Percentiles rank a stretch among this genome's conserved stretches.
Conservation (phyloP, 2,888 invertebrate genomes). For the Rhagonycha lutea region DNA sequence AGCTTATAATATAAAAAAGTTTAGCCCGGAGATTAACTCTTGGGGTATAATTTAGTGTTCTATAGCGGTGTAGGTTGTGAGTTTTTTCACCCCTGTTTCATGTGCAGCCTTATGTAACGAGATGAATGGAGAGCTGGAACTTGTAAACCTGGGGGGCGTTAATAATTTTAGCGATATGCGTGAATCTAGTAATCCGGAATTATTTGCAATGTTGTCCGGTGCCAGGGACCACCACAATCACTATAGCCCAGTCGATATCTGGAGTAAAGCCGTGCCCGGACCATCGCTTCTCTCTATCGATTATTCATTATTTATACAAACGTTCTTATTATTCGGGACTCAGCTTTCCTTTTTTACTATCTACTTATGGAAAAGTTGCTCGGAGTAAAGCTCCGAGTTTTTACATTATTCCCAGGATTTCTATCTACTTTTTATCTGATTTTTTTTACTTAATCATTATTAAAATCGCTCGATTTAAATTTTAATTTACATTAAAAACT, state of each 20-base stretch:
- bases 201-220: constrained; percentile 39
- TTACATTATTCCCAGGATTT: constrained; percentile 29
- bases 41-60: constrained; percentile 17
- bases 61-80: constrained; percentile 1
- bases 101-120: constrained; percentile 4
- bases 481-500: constrained; percentile 2
- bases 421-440: constrained; percentile 18
- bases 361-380: constrained; percentile 37
- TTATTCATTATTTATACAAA: constrained; percentile 57
- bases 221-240: constrained; percentile 49
- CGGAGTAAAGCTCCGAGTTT: constrained; percentile 27
- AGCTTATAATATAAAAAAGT: constrained; percentile 16
- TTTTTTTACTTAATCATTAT: constrained; percentile 24
- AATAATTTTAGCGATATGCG: constrained; percentile 39
- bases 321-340: constrained; percentile 55
- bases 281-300: constrained; percentile 52
- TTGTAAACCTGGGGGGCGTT: constrained; percentile 19
- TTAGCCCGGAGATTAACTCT: constrained; percentile 24
- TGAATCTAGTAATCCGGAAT: constrained; percentile 37
- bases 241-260: constrained; percentile 53
- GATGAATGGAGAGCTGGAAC: constrained; percentile 14
- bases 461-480: constrained; percentile 21
- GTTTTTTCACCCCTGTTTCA: constrained; percentile 12
- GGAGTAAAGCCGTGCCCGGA: constrained; percentile 55
- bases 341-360: constrained; percentile 49